A percentile compares a stretch with the other conserved stretches of the same genome.
Evolutionary conservation across 2,113 vertebrate species (phyloP).

Genomic region (Oreochromis niloticus): DNA sequence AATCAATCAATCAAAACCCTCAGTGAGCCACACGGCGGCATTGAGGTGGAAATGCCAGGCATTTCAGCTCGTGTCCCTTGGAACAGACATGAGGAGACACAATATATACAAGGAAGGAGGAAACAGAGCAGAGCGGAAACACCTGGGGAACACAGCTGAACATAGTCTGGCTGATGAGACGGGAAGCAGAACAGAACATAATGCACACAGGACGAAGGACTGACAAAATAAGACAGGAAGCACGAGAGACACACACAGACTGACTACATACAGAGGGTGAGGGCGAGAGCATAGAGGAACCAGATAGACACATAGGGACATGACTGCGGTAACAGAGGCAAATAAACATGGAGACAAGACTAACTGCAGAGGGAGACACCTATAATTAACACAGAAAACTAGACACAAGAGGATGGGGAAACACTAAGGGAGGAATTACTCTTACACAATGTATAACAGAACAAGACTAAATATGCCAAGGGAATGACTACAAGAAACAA

Average conservation of each 20-base stretch:
- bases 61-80: neutral
- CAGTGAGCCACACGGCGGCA: neutral
- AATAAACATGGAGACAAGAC: neutral
- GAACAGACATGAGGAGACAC: neutral
- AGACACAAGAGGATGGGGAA: neutral
- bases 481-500: neutral
- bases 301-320: neutral
- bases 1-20: neutral
- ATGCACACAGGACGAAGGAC: neutral
- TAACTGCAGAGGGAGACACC: neutral
- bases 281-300: fast-evolving
- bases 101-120: neutral
- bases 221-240: neutral
- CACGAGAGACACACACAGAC: neutral
- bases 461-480: neutral
- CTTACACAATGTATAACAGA: neutral
- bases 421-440: neutral
- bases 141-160: neutral
- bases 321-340: neutral
- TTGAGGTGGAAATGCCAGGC: neutral
- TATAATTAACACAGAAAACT: neutral
- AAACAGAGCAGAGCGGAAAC: neutral
- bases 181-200: neutral
- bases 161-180: neutral
- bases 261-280: neutral